A percentile compares a stretch with the other conserved stretches of the same genome.
These are phyloP conservation scores for Gallinago nigripennis DNA, from an alignment of 2,797 vertebrate species.

Conservation along the genomic window DNA sequence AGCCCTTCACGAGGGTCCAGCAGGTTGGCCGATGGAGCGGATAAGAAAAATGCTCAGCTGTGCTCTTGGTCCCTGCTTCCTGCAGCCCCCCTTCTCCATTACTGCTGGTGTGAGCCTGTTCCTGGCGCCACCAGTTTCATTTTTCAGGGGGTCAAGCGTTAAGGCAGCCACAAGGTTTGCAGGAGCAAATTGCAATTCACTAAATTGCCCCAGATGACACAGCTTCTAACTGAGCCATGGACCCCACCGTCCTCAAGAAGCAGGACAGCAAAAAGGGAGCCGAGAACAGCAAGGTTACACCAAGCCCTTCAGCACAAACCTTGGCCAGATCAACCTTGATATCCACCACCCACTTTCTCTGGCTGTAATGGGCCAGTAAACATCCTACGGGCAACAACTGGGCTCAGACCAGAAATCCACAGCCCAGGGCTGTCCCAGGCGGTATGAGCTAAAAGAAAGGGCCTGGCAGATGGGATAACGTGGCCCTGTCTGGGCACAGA, in stretches of 20 bases:
- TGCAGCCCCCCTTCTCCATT: neutral
- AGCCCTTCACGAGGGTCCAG: neutral
- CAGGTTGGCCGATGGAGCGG: neutral
- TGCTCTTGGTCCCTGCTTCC: neutral
- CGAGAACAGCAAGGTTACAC: neutral
- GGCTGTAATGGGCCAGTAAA: neutral
- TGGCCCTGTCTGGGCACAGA: neutral
- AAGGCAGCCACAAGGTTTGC: neutral
- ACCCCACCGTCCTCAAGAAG: rapidly evolving
- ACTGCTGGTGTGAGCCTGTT: neutral
- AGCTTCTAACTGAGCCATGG: neutral
- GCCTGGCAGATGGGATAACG: neutral
- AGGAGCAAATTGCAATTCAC: no score
- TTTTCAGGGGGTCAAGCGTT: rapidly evolving
- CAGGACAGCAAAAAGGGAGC: neutral
- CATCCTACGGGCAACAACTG: neutral
- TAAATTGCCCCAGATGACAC: neutral
- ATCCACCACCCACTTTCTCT: neutral
- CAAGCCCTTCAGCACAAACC: neutral
- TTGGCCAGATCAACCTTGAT: neutral
- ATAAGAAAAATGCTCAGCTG: neutral
- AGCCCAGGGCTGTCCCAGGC: neutral
- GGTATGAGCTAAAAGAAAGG: neutral
- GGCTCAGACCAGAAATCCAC: neutral
- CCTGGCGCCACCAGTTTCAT: neutral